phyloP scores from a whole-genome alignment of 1,140 invertebrate species.

The Caenorhabditis latens region DNA sequence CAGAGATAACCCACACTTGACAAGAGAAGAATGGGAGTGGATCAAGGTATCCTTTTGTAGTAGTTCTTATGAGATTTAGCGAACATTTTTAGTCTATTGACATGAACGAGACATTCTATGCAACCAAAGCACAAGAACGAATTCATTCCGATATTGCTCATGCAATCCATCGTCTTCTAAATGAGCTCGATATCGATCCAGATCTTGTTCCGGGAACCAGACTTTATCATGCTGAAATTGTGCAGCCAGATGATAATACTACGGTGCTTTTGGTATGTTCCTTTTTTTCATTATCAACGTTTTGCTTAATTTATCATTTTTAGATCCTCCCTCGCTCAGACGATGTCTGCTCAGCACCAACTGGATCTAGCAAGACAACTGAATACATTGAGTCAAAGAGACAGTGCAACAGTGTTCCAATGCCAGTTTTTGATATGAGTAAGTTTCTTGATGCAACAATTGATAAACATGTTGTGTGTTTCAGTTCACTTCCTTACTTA shows the following conservation, averaged over 20 bases:
- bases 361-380: constrained; percentile 39
- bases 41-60: constrained; percentile 55
- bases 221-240: constrained; percentile 59
- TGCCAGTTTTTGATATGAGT: constrained; percentile 69
- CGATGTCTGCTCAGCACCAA: constrained; percentile 68
- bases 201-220: constrained; percentile 62
- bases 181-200: constrained; percentile 62
- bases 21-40: constrained; percentile 78
- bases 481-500: constrained; percentile 89
- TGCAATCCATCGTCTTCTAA: constrained; percentile 56
- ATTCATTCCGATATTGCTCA: constrained; percentile 57
- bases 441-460: neutral
- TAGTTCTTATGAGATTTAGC: neutral
- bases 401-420: constrained; percentile 63
- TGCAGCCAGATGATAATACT: constrained; percentile 61
- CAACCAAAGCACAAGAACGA: constrained; percentile 49
- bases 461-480: neutral
- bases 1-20: constrained; percentile 93
- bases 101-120: constrained; percentile 57
- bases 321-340: constrained; percentile 64
- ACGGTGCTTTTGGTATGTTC: constrained; percentile 64
- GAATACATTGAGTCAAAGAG: constrained; percentile 55
- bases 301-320: neutral
- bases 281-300: neutral
- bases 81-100: constrained; percentile 43